Base-by-base conservation (phyloP, 2,888 invertebrate species). In the Amiota communis region DNA sequence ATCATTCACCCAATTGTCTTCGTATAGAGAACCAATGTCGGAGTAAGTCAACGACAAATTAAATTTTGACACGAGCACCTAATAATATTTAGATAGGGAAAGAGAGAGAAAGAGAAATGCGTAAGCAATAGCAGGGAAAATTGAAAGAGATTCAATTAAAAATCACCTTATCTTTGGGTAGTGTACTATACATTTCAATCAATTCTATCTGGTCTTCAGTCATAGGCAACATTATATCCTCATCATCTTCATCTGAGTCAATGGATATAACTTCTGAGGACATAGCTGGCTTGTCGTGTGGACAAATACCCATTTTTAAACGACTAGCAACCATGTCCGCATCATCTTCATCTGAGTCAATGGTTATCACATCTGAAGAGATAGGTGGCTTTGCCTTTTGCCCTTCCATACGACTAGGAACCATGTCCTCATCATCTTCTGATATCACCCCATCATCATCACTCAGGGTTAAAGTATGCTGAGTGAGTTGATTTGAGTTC, bases 1-100 rank as follows among this genome's bases (percentile, higher is more conserved):
- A 89, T 99, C 99, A 85, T 99, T 99, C 0, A 99, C 91, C 99
- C 99, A 99, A 88, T 95, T 96, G 1, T 95, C 90, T 0, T 95
- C 95, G 0, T 92, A 89, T 20, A 99, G 90, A 0, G 98, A 98
- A 76, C 92, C 91, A 15, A 99, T 92, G 87, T 99, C 98, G 67
- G 93, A 92, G 73, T 96, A 90, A 0, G 92, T 93, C 15, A 97
- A 93, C 75, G 91, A 91, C 48, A 95, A 81, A 78, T 90, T 91
- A 79, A 92, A 92, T 78, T 92, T 92, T 0, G 86, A 78, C 6
- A 89, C 76, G 1, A 90, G 78, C 2, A 88, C 82, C 88, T 90
- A 59, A 36, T 2, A 36, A 36, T 6, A 36, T 2, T 4, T 0
- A 36, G 10, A 73, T n/a, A 13, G 11, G 15, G 0, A 36, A 2